Base-by-base conservation (phyloP, 1,140 invertebrate species). In the Tyrophagus putrescentiae region DNA sequence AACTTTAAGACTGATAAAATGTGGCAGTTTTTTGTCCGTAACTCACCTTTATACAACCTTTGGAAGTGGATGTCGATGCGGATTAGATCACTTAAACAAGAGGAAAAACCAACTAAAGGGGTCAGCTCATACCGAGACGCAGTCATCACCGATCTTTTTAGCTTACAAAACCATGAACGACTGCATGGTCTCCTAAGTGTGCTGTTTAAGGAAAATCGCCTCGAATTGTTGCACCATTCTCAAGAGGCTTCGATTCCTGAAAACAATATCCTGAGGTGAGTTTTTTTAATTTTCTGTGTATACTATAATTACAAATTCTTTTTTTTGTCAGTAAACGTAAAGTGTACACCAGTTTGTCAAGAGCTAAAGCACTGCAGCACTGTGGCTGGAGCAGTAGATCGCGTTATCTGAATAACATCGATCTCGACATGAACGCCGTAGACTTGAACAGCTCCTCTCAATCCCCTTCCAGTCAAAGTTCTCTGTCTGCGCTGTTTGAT, bases 361-460 rank as follows among this genome's bases (percentile, higher is more conserved):
- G 89, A 60, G 81, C 83, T 60, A 80, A 82, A 69, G 85, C 84
- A 0, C 72, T 92, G 48, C 80, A 84, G 67, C 72, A 94, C 45
- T 93, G 89, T 75, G 86, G 87, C 16, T 94, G 89, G 89, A 78
- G 79, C 62, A 81, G 81, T 29, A 21, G 31, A 48, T 18, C 45
- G 45, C 7, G 21, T 48, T 7, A 48, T 13, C 45, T n/a, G n/a
- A n/a, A n/a, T n/a, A 48, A 48, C 45, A 48, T 48, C 31, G 45
- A 48, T 39, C 36, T 39, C 7, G 45, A 48, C 7, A 6, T 48
- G 9, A 25, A 21, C 9, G 7, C 45, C 31, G 13, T 48, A 48
- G 45, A 48, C 31, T 48, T 48, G 18, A 48, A 48, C 18, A 18
- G 45, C 7, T 21, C 45, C 9, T 48, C 36, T 39, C 36, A 39